Conservation (phyloP, 1,140 invertebrate species). For the Drosophila kepulauana region DNA sequence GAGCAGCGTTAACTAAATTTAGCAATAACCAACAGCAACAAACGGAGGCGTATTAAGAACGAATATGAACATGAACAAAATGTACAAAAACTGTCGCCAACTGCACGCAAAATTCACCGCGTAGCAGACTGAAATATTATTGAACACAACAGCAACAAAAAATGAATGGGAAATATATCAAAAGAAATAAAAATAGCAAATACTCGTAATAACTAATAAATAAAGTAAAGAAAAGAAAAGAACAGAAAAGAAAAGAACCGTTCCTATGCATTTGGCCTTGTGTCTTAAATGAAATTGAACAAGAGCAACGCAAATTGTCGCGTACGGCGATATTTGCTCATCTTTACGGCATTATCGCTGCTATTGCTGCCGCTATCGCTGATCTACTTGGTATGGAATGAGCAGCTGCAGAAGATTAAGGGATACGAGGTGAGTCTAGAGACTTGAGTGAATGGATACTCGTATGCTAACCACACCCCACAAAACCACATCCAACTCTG, state of each 20-base stretch:
- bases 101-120: conserved; percentile 66
- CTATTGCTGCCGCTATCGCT: conserved; percentile 76
- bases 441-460: conserved; percentile 13
- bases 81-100: conserved; percentile 77
- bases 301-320: conserved; percentile 81
- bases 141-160: conserved; percentile 24
- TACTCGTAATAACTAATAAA: conserved; percentile 3
- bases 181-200: conserved; percentile 25
- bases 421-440: conserved; percentile 78
- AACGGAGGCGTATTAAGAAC: conserved; percentile 15
- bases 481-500: not conserved
- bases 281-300: conserved; percentile 82
- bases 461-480: not conserved
- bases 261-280: conserved; percentile 72
- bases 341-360: conserved; percentile 81
- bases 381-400: conserved; percentile 82
- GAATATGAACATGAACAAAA: conserved; percentile 49
- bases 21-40: conserved; percentile 44
- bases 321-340: conserved; percentile 84
- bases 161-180: conserved; percentile 28
- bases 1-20: conserved; percentile 63
- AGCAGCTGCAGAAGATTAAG: conserved; percentile 84
- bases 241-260: conserved; percentile 46
- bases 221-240: conserved; percentile 22
- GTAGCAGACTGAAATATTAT: conserved; percentile 48